Base-by-base conservation (phyloP, 2,797 vertebrate species). In the Moxostoma hubbsi region DNA sequence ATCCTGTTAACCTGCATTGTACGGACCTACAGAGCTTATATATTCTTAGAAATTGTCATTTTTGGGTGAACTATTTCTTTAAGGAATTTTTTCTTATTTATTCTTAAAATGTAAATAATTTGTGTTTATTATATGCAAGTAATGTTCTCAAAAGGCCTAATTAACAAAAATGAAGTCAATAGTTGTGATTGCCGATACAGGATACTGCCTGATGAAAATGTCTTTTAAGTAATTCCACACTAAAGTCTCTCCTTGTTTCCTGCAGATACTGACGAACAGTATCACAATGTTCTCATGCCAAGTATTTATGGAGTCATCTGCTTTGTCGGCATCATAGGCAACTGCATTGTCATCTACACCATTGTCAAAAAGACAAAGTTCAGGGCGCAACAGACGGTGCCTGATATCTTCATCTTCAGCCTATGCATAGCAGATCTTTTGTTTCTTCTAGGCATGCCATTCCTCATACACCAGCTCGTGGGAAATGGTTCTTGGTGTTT, bases 381-480 rank as follows among this genome's bases (percentile, higher is more conserved):
- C 77, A 86, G 88, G 45, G 91, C 85, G 71, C 92, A 93, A 62
- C 93, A 93, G 64, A 94, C 93, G 0, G 93, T 93, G 45, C 93
- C 94, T 0, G 94, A 95, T 50, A 93, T 95, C 79, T 94, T 94
- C 79, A 94, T 94, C 85, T 92, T 94, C 87, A 96, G 94, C 66
- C 85, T 96, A 76, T 95, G 95, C 47, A 89, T 96, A 0, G 94
- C 94, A 45, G 95, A 96, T 67, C 93, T 96, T 49, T 88, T 96
- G 7, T 96, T 96, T 83, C 94, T 96, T 45, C 82, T 96, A 1
- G 95, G 95, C 47, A 96, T 96, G 95, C 95, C 95, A 0, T 96
- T 96, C 81, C 94, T 96, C 43, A 95, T 96, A 87, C 95, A 96
- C 81, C 96, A 96, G 87, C 92, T 96, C 86, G 87, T 96, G 62